Evolutionary conservation across 2,113 vertebrate species (phyloP).

Genomic region (Pyxicephalus adspersus): DNA sequence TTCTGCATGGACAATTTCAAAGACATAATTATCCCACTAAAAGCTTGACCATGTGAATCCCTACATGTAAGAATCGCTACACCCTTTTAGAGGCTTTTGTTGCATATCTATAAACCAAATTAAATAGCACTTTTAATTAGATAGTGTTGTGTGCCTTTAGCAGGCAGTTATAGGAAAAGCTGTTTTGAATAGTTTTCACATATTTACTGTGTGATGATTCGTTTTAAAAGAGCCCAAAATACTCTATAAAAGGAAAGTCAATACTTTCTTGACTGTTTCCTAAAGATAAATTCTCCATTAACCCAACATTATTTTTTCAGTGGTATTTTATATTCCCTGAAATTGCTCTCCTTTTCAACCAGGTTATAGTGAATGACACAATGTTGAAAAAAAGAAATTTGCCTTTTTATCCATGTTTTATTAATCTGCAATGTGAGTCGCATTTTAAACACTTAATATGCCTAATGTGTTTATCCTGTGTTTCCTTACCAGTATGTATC

Average conservation of each 20-base stretch:
- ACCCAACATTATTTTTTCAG: no score
- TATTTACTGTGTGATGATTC: background rate
- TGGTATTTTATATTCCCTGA: no score
- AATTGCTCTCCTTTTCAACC: no score
- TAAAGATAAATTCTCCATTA: background rate
- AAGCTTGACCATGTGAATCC: background rate
- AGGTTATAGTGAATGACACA: no score
- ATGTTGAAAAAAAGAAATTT: no score
- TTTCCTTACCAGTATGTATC: no score
- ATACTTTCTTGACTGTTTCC: background rate
- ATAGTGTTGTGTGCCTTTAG: background rate
- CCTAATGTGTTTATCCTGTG: no score
- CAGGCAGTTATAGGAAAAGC: background rate
- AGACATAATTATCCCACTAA: background rate
- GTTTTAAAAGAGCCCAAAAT: background rate
- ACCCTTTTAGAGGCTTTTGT: background rate
- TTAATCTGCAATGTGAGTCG: no score
- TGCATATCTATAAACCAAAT: background rate
- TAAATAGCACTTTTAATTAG: background rate
- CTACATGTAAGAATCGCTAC: background rate
- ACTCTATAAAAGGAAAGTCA: no score
- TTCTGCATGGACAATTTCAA: slow-evolving; percentile 19
- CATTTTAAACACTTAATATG: no score
- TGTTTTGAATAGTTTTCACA: background rate
- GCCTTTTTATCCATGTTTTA: no score